These are phyloP conservation scores for Ceratina australensis DNA, from an alignment of 1,140 invertebrate species.

Conservation along the genomic window DNA sequence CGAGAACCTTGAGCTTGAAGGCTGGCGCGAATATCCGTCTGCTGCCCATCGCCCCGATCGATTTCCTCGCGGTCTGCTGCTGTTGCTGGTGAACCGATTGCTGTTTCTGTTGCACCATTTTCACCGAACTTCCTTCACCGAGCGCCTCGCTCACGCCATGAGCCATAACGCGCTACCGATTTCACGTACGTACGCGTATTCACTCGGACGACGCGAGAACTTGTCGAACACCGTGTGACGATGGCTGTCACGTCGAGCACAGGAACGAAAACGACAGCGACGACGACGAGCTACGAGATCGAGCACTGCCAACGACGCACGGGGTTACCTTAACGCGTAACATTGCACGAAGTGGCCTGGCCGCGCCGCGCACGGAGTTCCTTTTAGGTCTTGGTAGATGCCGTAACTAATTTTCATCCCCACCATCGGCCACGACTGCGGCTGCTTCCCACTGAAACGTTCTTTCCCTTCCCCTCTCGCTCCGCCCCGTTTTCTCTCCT, in stretches of 20 bases:
- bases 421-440: slow-evolving; percentile 61
- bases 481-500: slow-evolving; percentile 40
- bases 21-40: slow-evolving; percentile 90
- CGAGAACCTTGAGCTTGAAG: slow-evolving; percentile 91
- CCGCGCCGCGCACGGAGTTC: slow-evolving; percentile 71
- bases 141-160: slow-evolving; percentile 80
- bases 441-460: slow-evolving; percentile 71
- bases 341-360: slow-evolving; percentile 76
- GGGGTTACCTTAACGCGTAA: slow-evolving; percentile 74
- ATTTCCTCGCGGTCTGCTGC: slow-evolving; percentile 77
- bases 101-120: slow-evolving; percentile 79
- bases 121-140: slow-evolving; percentile 68
- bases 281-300: slow-evolving; percentile 60
- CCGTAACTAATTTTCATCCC: slow-evolving; percentile 78
- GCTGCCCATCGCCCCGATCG: slow-evolving; percentile 83
- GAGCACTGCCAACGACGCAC: slow-evolving; percentile 65
- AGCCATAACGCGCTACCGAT: slow-evolving; percentile 77
- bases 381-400: slow-evolving; percentile 76
- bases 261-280: slow-evolving; percentile 71
- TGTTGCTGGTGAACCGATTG: slow-evolving; percentile 70
- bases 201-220: neutral
- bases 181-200: slow-evolving; percentile 52
- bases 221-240: slow-evolving; percentile 43
- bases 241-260: slow-evolving; percentile 61
- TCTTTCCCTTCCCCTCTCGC: slow-evolving; percentile 56